Conservation (phyloP, 2,113 vertebrate species). For the Crypturellus undulatus region DNA sequence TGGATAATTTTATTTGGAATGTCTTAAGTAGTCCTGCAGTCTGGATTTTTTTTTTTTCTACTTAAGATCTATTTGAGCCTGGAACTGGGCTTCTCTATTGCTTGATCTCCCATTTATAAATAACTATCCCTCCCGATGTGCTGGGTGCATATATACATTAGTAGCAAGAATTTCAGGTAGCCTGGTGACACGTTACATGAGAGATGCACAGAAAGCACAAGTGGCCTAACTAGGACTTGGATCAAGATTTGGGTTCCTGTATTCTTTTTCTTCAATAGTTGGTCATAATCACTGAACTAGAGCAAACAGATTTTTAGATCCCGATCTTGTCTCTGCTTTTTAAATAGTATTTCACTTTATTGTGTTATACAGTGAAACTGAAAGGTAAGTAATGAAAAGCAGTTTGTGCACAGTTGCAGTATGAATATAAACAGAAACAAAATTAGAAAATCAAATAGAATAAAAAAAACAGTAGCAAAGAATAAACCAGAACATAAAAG, state of each 20-base stretch:
- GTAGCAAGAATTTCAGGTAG: background rate
- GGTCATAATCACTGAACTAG: background rate
- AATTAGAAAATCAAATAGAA: conserved; percentile 71
- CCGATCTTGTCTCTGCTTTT: background rate
- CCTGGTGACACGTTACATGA: background rate
- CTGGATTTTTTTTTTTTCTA: background rate
- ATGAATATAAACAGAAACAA: conserved; percentile 39
- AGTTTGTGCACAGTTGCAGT: conserved; percentile 39
- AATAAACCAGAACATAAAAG: conserved; percentile 61
- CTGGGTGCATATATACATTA: background rate
- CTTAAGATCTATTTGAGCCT: background rate
- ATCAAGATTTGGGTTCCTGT: background rate
- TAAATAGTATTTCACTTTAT: background rate
- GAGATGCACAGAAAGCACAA: background rate
- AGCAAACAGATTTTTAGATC: background rate
- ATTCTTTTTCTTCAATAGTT: background rate
- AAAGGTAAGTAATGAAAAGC: conserved; percentile 56
- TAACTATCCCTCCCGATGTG: background rate
- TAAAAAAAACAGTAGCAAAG: conserved; percentile 40
- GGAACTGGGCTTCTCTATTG: background rate
- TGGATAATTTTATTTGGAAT: background rate
- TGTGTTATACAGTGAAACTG: background rate
- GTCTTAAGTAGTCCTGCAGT: background rate
- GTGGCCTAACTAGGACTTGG: background rate
- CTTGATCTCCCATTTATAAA: background rate